These are phyloP conservation scores for Spheniscus mendiculus DNA, from an alignment of 2,113 vertebrate species.

Conservation along the genomic window DNA sequence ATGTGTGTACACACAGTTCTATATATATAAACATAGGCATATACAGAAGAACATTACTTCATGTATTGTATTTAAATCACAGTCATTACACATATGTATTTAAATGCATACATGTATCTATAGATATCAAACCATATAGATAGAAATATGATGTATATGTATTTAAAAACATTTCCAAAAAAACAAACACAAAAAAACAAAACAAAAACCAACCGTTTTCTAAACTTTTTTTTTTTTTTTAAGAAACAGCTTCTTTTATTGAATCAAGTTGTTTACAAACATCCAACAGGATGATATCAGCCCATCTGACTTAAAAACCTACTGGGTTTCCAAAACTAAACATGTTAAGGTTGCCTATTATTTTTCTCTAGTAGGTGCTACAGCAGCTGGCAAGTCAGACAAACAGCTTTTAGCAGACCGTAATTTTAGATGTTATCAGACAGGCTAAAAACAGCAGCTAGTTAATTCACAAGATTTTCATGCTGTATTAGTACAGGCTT, in stretches of 20 bases:
- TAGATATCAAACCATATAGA: not conserved
- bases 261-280: not conserved
- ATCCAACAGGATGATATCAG: not conserved
- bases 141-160: not conserved
- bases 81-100: not conserved
- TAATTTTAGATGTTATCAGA: not conserved
- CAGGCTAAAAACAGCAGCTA: not conserved
- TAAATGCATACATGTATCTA: not conserved
- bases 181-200: fast-evolving
- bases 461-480: not conserved
- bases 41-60: not conserved
- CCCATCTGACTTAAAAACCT: not conserved
- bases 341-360: not conserved
- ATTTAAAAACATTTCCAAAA: not conserved
- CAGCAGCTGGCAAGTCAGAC: not conserved
- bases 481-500: not conserved
- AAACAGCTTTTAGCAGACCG: not conserved
- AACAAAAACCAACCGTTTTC: not conserved
- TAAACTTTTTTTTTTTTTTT: not conserved
- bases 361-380: not conserved
- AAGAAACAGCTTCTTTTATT: not conserved
- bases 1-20: not conserved
- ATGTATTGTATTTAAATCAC: not conserved
- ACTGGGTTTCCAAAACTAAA: not conserved
- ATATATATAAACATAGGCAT: not conserved